Evolutionary conservation across 2,888 invertebrate species (phyloP).

Genomic region (Acanthosepion lycidas): DNA sequence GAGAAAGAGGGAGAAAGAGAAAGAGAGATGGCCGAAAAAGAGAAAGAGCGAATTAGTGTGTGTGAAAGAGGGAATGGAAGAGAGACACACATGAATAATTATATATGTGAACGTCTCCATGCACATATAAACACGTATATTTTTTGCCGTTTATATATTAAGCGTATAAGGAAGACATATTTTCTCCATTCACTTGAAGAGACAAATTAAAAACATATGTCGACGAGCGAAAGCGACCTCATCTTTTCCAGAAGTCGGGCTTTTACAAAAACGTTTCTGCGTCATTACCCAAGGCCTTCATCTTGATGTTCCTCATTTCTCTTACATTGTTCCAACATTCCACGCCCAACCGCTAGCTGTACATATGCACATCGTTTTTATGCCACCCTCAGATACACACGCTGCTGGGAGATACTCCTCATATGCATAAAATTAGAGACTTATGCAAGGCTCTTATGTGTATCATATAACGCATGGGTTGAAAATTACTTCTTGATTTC

Average conservation of each 20-base stretch:
- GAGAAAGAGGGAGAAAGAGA: neutral
- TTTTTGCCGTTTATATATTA: neutral
- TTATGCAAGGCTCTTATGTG: neutral
- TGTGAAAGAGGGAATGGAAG: neutral
- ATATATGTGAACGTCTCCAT: neutral
- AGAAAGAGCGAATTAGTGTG: neutral
- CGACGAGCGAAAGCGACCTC: neutral
- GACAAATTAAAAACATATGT: conserved; percentile 7
- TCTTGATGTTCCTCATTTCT: neutral
- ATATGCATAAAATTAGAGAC: neutral
- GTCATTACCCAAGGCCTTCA: neutral
- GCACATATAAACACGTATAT: neutral
- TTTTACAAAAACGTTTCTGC: conserved; percentile 7
- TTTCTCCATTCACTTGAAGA: neutral
- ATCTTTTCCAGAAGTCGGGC: neutral
- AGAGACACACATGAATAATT: neutral
- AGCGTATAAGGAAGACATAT: neutral
- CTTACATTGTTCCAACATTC: neutral
- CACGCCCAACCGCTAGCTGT: neutral
- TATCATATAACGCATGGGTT: neutral
- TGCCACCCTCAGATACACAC: neutral
- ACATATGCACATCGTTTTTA: neutral
- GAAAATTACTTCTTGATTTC: neutral
- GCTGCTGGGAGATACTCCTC: neutral
- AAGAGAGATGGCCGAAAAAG: too few relatives aligned